Evolutionary conservation across 1,140 invertebrate genomes (phyloP).

Genomic region (Battus philenor): DNA sequence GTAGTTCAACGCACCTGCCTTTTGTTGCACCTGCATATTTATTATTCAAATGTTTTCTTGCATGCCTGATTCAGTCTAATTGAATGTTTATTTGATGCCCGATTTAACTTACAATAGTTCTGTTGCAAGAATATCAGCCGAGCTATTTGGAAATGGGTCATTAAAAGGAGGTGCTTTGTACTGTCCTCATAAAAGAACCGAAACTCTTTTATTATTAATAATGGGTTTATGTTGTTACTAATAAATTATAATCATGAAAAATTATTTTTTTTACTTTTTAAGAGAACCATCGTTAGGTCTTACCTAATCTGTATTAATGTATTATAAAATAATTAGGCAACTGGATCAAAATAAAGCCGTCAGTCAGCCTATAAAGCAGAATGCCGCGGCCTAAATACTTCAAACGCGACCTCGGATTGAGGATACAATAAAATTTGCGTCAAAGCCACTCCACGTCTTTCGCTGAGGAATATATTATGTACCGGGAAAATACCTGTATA

Average conservation of each 20-base stretch:
- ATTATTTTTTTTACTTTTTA: no score
- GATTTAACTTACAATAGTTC: no score
- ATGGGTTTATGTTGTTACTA: no score
- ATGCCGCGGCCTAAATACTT: conserved; percentile 15
- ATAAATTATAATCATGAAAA: no score
- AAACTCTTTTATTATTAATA: no score
- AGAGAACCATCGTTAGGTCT: no score
- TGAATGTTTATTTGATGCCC: conserved; percentile 8
- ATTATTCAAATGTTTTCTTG: conserved; percentile 9
- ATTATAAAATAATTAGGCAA: conserved; percentile 15
- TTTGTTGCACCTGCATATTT: conserved; percentile 8
- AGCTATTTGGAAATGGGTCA: no score
- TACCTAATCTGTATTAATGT: no score
- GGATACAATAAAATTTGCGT: conserved; percentile 15
- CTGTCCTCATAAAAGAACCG: no score
- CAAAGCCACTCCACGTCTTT: conserved; percentile 11
- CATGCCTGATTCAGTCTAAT: background rate
- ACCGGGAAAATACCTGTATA: background rate
- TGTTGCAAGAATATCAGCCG: no score
- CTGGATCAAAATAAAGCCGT: conserved; percentile 15
- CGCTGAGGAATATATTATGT: background rate
- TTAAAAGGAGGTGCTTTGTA: no score
- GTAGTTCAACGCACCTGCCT: conserved; percentile 12
- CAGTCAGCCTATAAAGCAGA: conserved; percentile 12
- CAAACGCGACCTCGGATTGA: conserved; percentile 16